A percentile compares a stretch with the other conserved stretches of the same genome.
Evolutionary conservation across 37 sponge, comb jelly and placozoan genomes (phyloP).

Genomic region (Ianthella basta): DNA sequence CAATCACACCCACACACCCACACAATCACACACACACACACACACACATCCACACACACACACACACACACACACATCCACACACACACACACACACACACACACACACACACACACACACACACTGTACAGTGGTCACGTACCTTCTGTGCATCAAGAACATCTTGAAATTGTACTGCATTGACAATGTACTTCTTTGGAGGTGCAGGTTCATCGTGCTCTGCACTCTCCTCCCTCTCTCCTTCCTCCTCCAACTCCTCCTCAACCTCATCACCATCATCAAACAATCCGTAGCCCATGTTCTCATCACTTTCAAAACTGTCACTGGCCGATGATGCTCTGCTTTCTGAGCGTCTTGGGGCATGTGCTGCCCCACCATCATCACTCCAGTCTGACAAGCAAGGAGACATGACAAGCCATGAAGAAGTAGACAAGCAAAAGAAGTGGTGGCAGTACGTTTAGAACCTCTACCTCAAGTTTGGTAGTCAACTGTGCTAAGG

Average conservation of each 20-base stretch:
- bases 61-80: too few species aligned
- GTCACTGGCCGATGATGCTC: not conserved
- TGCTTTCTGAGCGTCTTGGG: not conserved
- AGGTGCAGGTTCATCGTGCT: not conserved
- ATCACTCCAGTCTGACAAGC: not conserved
- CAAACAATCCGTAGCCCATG: conserved; percentile 35
- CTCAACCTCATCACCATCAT: not conserved
- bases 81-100: not conserved
- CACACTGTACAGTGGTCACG: not conserved
- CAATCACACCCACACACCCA: too few species aligned
- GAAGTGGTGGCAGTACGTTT: too few species aligned
- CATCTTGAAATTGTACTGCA: too few species aligned
- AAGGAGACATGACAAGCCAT: too few species aligned
- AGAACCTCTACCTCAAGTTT: too few species aligned
- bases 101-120: conserved; percentile 23
- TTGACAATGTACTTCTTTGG: not conserved
- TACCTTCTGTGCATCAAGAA: too few species aligned
- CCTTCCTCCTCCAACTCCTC: not conserved
- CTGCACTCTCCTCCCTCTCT: not conserved
- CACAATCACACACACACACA: too few species aligned
- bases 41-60: too few species aligned
- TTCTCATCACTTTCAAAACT: conserved; percentile 36
- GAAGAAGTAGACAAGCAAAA: too few species aligned
- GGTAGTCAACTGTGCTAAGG: too few species aligned
- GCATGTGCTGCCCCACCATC: not conserved